Conservation (phyloP, 2,888 invertebrate species). For the Adelphocoris suturalis region DNA sequence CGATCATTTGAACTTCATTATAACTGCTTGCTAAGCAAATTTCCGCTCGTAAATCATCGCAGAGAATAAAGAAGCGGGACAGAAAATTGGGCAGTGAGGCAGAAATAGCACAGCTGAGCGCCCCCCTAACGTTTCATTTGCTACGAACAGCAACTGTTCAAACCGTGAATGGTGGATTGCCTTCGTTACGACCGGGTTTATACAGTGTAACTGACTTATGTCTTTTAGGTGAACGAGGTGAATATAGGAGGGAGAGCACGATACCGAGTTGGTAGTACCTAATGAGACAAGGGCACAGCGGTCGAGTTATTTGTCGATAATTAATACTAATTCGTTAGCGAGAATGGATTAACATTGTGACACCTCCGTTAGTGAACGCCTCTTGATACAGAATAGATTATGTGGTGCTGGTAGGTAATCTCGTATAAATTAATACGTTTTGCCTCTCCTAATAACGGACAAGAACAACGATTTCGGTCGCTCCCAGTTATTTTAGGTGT, state of each 20-base stretch:
- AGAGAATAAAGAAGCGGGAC: slow-evolving; percentile 21
- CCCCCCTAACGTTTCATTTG: slow-evolving; percentile 7
- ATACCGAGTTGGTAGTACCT: neutral
- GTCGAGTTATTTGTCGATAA: neutral
- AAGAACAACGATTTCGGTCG: too few species aligned
- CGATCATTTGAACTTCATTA: neutral
- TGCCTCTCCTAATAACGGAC: too few species aligned
- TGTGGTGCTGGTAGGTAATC: too few species aligned
- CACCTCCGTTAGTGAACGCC: too few species aligned
- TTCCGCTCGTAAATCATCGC: neutral
- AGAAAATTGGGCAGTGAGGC: slow-evolving; percentile 11
- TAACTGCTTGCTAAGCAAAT: neutral
- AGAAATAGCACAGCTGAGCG: slow-evolving; percentile 7
- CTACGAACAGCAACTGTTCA: slow-evolving; percentile 4
- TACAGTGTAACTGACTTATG: slow-evolving; percentile 1
- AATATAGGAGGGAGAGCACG: neutral
- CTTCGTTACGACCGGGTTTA: slow-evolving; percentile 13
- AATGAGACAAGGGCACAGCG: neutral
- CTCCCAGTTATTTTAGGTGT: too few species aligned
- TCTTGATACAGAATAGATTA: too few species aligned
- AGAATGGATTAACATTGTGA: too few species aligned
- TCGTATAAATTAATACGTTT: too few species aligned
- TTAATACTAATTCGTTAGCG: neutral
- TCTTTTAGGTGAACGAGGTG: neutral
- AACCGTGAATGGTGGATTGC: slow-evolving; percentile 34